Evolutionary conservation across 2,113 vertebrate genomes (phyloP), one percentile per base, ranked within the genome.

Genomic region (Catagonus wagneri): DNA sequence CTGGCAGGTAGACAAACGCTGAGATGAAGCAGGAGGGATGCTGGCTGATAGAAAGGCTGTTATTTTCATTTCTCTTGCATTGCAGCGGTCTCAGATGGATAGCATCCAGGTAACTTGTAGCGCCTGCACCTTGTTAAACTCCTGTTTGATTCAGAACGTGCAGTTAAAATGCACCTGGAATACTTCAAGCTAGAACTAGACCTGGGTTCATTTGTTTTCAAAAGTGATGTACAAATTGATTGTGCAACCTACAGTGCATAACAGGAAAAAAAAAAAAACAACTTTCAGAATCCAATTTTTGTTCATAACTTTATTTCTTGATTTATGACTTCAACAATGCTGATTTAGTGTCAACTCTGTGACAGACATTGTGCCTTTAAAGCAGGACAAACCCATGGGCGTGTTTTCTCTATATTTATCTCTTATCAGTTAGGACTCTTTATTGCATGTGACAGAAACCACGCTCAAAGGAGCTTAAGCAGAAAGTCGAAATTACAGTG

Each of bases 61-160:
- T 96, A 54, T 83, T 96, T 97, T 96, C 68, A 95, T 97, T 96
- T 96, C 89, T 97, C 81, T 96, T 93, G 83, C 89, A 58, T 95
- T 69, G 96, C 66, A 78, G 83, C 27, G 52, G 83, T 89, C 84
- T 97, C 79, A 19, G 74, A 89, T 95, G 96, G 95, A 96, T 92
- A 94, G 89, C 74, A 83, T 96, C 97, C 91, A 93, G 75, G 93
- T 97, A 97, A 96, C 93, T 97, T 87, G 20, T 87, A 93, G 75
- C 0, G 27, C 96, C 97, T 97, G 96, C 66, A 90, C 97, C 98
- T 97, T 97, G 84, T 95, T 97, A 97, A 97, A 98, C 96, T 97
- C 93, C 97, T 69, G 71, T 97, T 97, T 97, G 95, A 92, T 78
- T 96, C 95, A 90, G 93, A 97, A 96, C 93, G 96, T 97, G 90